phyloP scores from a whole-genome alignment of 2,888 invertebrate species.

The Coenonympha glycerion region DNA sequence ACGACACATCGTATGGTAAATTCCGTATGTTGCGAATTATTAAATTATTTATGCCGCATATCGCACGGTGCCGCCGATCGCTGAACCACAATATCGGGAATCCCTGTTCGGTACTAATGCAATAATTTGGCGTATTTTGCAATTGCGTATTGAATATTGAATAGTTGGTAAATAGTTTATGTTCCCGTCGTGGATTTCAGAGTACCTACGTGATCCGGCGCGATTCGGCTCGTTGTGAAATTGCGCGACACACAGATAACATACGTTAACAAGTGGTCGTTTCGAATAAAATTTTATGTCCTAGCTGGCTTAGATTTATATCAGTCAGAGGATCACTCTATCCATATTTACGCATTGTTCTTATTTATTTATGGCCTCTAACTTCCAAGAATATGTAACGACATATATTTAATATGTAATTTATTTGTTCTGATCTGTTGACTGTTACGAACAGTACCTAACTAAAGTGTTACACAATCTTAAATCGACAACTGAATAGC shows the following conservation, averaged over 20 bases:
- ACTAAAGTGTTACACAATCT: too few relatives aligned
- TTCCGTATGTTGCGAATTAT: conserved; percentile 76
- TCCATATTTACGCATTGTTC: conserved; percentile 24
- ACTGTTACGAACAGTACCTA: too few relatives aligned
- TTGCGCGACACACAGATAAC: conserved; percentile 62
- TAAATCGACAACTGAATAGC: too few relatives aligned
- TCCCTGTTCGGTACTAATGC: conserved; percentile 74
- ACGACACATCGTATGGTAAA: conserved; percentile 73
- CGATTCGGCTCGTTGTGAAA: conserved; percentile 60
- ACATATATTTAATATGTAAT: not conserved
- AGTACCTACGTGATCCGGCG: conserved; percentile 68
- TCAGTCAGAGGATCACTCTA: conserved; percentile 47
- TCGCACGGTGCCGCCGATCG: conserved; percentile 66
- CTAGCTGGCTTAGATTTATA: conserved; percentile 61
- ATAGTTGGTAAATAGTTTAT: conserved; percentile 75
- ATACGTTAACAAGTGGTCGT: conserved; percentile 66
- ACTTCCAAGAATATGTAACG: conserved; percentile 2
- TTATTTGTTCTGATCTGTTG: too few relatives aligned
- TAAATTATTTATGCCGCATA: conserved; percentile 76
- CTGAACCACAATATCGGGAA: conserved; percentile 76
- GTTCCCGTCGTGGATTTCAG: conserved; percentile 70
- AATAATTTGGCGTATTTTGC: conserved; percentile 77
- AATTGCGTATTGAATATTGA: conserved; percentile 76
- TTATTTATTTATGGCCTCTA: conserved; percentile 14
- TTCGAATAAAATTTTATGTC: conserved; percentile 61